A percentile compares a stretch with the other conserved stretches of the same genome.
Conservation (phyloP, 2,888 invertebrate genomes). For the Cephus pulcher region DNA sequence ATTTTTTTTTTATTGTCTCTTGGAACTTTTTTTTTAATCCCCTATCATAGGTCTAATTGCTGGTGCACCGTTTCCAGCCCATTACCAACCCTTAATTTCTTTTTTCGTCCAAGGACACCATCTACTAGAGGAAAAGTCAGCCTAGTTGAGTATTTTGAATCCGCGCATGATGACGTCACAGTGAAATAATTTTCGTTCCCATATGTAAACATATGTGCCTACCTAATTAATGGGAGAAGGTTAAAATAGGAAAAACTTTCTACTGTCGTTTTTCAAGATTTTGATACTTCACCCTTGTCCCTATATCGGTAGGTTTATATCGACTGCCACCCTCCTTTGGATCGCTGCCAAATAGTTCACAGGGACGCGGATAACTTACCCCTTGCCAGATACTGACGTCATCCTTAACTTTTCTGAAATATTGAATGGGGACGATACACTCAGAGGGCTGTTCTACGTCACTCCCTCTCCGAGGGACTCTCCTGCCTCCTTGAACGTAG, state of each 20-base stretch:
- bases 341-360: constrained; percentile 48
- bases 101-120: background rate
- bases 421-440: background rate
- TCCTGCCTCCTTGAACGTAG: background rate
- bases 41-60: background rate
- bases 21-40: background rate
- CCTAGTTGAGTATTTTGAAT: background rate
- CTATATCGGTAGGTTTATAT: constrained; percentile 39
- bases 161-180: background rate
- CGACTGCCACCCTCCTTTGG: constrained; percentile 52
- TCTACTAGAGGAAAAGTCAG: background rate
- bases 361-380: background rate
- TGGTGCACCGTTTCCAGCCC: background rate
- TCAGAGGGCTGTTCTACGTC: background rate
- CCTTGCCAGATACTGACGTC: background rate
- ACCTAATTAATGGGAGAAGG: no score
- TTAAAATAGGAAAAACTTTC: no score
- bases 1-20: background rate
- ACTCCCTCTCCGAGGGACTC: background rate
- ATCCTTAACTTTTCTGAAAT: background rate
- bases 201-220: no score
- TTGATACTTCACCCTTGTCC: constrained; percentile 31
- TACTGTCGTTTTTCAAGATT: background rate
- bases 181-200: background rate
- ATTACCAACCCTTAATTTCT: background rate